A percentile compares a stretch with the other conserved stretches of the same genome.
Conservation (phyloP, 2,888 invertebrate species). For the Carabus problematicus region DNA sequence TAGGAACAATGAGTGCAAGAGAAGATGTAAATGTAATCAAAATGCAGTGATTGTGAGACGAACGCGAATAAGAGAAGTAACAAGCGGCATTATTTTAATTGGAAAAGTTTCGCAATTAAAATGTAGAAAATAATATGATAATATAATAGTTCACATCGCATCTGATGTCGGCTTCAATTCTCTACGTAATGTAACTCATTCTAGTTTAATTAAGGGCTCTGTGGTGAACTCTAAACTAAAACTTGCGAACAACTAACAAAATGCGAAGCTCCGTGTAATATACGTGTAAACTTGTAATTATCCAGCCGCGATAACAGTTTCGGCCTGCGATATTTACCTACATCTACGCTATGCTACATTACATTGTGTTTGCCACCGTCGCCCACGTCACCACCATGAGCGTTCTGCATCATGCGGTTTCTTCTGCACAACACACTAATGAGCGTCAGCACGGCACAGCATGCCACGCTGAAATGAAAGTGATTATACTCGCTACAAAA, state of each 20-base stretch:
- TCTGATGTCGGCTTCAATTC: conserved; percentile 31
- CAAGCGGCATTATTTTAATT: conserved; percentile 34
- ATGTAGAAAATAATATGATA: conserved; percentile 36
- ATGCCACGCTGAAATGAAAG: conserved; percentile 27
- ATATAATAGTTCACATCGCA: conserved; percentile 36
- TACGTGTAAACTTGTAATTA: conserved; percentile 37
- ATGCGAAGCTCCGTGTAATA: conserved; percentile 29
- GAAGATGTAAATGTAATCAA: neutral
- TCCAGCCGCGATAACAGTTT: conserved; percentile 14
- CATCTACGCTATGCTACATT: neutral
- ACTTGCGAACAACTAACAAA: conserved; percentile 31
- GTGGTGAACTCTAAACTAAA: conserved; percentile 29
- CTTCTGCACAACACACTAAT: conserved; percentile 1
- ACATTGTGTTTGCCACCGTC: neutral
- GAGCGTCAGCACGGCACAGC: conserved; percentile 1
- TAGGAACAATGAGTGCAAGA: no score
- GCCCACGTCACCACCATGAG: neutral
- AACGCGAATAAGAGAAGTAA: conserved; percentile 1
- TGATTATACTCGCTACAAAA: conserved; percentile 32
- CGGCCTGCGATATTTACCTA: conserved; percentile 25
- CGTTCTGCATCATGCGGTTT: neutral
- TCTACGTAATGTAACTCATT: conserved; percentile 32
- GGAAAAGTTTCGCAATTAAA: conserved; percentile 38
- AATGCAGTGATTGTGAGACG: conserved; percentile 10
- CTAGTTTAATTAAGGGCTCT: conserved; percentile 34